Base-by-base conservation (phyloP, 2,797 vertebrate species). In the Vireo griseus region DNA sequence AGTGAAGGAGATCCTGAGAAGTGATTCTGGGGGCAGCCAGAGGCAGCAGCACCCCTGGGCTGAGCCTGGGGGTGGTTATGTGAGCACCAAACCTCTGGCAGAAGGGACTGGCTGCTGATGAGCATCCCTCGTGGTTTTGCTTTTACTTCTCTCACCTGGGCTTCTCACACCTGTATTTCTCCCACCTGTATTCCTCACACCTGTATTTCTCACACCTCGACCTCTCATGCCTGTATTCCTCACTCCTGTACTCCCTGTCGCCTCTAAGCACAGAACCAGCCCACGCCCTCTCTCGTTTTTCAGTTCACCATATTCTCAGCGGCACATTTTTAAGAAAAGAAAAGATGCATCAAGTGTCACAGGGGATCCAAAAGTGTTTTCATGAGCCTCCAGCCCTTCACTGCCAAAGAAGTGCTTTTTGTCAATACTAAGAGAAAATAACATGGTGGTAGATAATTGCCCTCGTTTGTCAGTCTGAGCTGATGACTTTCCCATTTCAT, bases 401-500 rank as follows among this genome's bases (percentile, higher is more conserved):
- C 55, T 82, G 68, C 47, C 74, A 66, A 67, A 26, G 86, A 73
- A 90, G 52, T 10, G 31, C 2, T 2, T 88, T 95, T 94, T 86
- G 91, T 80, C 86, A 79, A 35, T 62, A 44, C 51, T 31, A 33
- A 74, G 86, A 66, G 86, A 96, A 96, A 96, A 62, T 22, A 88
- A 80, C 63, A n/a, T 20, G 1, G 88, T 73, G 89, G 87, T 93
- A 76, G 74, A 90, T 96, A 91, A 96, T 97, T 93, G 66, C 78
- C 15, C 3, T 95, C 61, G 0, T 96, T 96, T 96, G 94, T 96
- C 96, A 97, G 95, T 82, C 92, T 87, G 89, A 92, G 89, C 77
- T 91, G 93, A 86, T 92, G 92, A 65, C 93, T 66, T 76, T 52
- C 82, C 82, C 18, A 12, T 90, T 96, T 97, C 94, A 94, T 97